Evolutionary conservation across 2,113 vertebrate genomes (phyloP).

Genomic region (Oryzias javanicus): DNA sequence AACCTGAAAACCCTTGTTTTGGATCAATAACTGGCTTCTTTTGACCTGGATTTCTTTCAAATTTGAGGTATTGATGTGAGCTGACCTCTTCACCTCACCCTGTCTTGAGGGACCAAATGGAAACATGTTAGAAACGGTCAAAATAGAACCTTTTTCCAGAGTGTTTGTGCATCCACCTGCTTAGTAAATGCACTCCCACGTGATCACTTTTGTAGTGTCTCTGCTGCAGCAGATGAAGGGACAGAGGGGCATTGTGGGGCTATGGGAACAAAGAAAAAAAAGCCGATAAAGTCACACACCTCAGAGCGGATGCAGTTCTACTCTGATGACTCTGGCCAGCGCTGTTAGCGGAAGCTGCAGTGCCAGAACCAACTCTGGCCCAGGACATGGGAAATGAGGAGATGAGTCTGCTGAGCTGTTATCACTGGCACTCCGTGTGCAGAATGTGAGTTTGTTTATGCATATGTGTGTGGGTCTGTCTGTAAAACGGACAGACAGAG

Average conservation of each 20-base stretch:
- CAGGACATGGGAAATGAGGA: conserved; percentile 55
- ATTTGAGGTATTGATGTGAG: conserved; percentile 29
- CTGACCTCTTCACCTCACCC: conserved; percentile 40
- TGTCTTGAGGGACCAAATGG: not conserved
- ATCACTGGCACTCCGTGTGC: conserved; percentile 59
- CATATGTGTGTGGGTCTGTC: conserved; percentile 51
- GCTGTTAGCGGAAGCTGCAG: conserved; percentile 58
- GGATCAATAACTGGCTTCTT: conserved; percentile 30
- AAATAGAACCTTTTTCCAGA: not conserved
- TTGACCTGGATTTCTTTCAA: conserved; percentile 25
- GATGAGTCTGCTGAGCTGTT: conserved; percentile 60
- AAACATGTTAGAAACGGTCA: not conserved
- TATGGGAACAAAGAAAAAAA: conserved; percentile 58
- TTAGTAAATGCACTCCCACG: not conserved
- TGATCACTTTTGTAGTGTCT: not conserved
- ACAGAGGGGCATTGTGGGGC: conserved; percentile 37
- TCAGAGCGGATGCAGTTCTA: conserved; percentile 44
- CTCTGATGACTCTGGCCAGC: conserved; percentile 54
- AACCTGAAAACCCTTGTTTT: conserved; percentile 9
- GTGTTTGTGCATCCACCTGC: conserved; percentile 13
- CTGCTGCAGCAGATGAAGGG: conserved; percentile 12
- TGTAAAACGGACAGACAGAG: conserved; percentile 47
- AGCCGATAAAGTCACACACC: conserved; percentile 40
- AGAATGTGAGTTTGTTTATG: conserved; percentile 52
- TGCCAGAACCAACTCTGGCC: conserved; percentile 73